phyloP scores from a whole-genome alignment of 2,797 vertebrate species.

The Hippopotamyrus pictus region DNA sequence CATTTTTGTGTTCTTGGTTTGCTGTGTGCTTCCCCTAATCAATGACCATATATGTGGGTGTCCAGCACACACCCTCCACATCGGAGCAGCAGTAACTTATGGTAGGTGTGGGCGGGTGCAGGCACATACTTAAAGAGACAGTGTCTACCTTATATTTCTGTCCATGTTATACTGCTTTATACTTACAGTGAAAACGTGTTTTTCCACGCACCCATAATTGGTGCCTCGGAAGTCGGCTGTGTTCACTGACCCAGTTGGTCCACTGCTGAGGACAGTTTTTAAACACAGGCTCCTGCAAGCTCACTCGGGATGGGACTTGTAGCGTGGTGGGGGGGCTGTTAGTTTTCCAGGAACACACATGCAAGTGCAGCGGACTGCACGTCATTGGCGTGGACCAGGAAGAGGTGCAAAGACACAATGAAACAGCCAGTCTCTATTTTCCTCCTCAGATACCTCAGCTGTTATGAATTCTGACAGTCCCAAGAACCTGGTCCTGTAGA shows the following conservation, averaged over 20 bases:
- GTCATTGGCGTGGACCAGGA: neutral
- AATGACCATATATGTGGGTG: neutral
- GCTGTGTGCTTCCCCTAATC: neutral
- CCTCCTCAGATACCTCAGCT: neutral
- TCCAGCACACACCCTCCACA: neutral
- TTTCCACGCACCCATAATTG: neutral
- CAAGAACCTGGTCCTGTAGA: neutral
- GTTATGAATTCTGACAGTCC: neutral
- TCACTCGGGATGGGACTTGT: neutral
- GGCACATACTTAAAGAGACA: neutral
- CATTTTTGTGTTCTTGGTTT: neutral
- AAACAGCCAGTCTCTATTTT: neutral
- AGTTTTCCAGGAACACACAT: neutral
- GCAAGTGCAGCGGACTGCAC: neutral
- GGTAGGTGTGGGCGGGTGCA: neutral
- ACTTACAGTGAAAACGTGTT: neutral
- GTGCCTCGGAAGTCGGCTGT: neutral
- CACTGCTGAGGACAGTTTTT: neutral
- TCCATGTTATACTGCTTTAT: neutral
- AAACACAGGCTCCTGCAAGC: neutral
- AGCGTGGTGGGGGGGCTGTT: neutral
- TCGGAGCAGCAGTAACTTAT: neutral
- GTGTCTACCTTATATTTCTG: neutral
- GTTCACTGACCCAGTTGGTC: neutral
- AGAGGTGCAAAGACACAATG: neutral